Evolutionary conservation across 2,888 invertebrate genomes (phyloP), one percentile per base, ranked within the genome.

Genomic region (Drosophila meridiana): DNA sequence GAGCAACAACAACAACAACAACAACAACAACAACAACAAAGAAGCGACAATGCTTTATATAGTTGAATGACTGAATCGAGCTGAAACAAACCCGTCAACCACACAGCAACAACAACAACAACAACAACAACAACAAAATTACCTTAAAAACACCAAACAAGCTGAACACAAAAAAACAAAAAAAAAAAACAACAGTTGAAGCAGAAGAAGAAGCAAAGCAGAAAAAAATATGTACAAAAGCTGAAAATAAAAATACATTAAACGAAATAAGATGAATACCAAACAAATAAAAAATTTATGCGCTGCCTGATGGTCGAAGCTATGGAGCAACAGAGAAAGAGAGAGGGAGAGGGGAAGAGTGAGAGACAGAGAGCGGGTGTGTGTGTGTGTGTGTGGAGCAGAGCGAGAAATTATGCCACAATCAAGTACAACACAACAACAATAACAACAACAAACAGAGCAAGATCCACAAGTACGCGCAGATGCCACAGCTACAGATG

Each of bases 211-310:
- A 66, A 55, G 50, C 40, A 61, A 52, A 26, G 59, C 36, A 56
- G 48, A 55, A 64, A 73, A 45, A 73, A 65, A 66, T 66, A 71
- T 79, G 75, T 64, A 85, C 79, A 87, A 89, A 82, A 89, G 82
- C 71, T 83, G 76, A 89, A 89, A 89, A 85, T 89, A 89, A 85
- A 85, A 86, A 89, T 85, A 85, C 90, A 89, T 84, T 84, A 90
- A 90, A 88, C 90, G 84, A 84, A 84, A 84, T 84, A 84, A 84
- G 90, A 85, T 85, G 85, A 85, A 90, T 87, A 85, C 90, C 90
- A 90, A 90, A 90, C 89, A 90, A 90, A 89, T 90, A 90, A 89
- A 85, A 90, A 83, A 90, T 80, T 75, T 87, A 86, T 90, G 84
- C 87, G 84, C 73, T 83, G 86, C 76, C 70, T 67, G 62, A 43